Conservation (phyloP, 2,113 vertebrate species). For the Rhinoderma darwinii region DNA sequence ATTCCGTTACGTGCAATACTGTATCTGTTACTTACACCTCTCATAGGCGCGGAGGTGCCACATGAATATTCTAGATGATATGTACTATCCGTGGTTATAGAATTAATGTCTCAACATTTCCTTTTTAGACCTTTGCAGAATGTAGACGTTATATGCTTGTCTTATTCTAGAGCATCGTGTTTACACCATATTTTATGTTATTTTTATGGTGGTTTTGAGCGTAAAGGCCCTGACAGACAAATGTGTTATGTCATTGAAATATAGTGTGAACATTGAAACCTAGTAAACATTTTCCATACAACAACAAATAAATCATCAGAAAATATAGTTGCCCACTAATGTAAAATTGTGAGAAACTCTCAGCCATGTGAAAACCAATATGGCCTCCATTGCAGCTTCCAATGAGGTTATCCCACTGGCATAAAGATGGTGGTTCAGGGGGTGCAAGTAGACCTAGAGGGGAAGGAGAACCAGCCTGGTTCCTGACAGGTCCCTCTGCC, state of each 20-base stretch:
- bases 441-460: too few species aligned
- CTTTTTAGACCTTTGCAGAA: background rate
- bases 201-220: too few species aligned
- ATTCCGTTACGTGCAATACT: slow-evolving; percentile 21
- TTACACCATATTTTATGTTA: background rate
- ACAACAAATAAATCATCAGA: background rate
- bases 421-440: too few species aligned
- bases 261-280: background rate
- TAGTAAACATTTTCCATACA: background rate
- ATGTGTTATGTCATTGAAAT: too few species aligned
- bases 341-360: background rate
- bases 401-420: too few species aligned
- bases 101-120: background rate
- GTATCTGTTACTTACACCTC: slow-evolving; percentile 35
- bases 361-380: background rate
- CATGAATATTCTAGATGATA: slow-evolving; percentile 7
- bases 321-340: background rate
- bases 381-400: too few species aligned
- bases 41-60: background rate
- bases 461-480: too few species aligned
- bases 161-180: background rate
- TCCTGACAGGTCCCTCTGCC: too few species aligned
- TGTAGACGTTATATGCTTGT: background rate
- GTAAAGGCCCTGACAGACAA: too few species aligned
- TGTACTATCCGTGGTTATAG: background rate